A percentile compares a stretch with the other conserved stretches of the same genome.
Evolutionary conservation across 2,797 vertebrate genomes (phyloP).

Genomic region (Tenualosa ilisha): DNA sequence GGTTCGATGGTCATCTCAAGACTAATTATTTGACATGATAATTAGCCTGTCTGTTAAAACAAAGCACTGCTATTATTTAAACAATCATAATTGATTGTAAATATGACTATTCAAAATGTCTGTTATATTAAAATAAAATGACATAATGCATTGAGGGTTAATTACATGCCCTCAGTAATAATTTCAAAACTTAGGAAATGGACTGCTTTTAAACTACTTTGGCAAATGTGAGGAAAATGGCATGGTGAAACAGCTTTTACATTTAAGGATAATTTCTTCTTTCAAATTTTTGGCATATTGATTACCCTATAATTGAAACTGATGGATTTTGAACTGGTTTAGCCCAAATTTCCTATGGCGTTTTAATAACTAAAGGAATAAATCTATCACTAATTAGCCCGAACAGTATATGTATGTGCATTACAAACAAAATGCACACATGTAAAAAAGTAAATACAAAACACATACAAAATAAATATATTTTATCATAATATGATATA

Average conservation of each 20-base stretch:
- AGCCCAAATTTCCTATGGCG: background rate
- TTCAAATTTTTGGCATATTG: background rate
- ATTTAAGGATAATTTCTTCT: background rate
- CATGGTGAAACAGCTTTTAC: background rate
- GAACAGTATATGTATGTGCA: no score
- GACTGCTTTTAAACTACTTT: background rate
- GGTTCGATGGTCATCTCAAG: background rate
- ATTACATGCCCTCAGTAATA: background rate
- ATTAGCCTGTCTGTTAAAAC: background rate
- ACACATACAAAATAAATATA: no score
- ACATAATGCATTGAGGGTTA: background rate
- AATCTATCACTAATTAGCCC: background rate
- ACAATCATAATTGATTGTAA: background rate
- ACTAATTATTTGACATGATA: background rate
- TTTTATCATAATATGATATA: no score
- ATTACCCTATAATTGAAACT: background rate
- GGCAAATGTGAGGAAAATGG: background rate
- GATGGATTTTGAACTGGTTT: background rate
- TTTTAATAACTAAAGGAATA: background rate
- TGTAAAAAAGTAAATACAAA: no score
- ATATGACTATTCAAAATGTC: background rate
- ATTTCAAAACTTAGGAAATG: background rate
- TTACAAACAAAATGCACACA: no score
- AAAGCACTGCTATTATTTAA: background rate
- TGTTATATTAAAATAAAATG: background rate